Base-by-base conservation (phyloP, 2,888 invertebrate genomes). In the Oscheius myriophilus region DNA sequence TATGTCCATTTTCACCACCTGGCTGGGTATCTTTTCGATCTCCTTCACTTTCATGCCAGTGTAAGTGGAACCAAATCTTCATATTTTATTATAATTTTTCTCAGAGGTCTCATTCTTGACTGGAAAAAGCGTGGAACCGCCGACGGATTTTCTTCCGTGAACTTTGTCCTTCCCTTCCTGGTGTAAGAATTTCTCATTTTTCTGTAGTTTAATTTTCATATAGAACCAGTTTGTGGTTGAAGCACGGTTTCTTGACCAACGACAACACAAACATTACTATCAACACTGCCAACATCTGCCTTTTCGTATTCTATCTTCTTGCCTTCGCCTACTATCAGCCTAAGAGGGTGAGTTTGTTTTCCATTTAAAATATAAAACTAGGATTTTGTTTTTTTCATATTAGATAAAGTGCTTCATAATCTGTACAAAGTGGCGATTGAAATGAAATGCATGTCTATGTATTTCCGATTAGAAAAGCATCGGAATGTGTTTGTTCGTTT, bases 101-200 rank as follows among this genome's bases (percentile, higher is more conserved):
- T n/a, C n/a, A 77, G 76, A n/a, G 53, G 75, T 11, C 67, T 76
- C 58, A 73, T 80, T 14, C 43, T 76, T n/a, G 75, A 78, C 16
- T 85, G 85, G 85, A 71, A 68, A 26, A 73, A 75, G 51, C 68
- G 84, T 52, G 85, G 85, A 41, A 81, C 83, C 0, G 81, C 85
- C 14, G 85, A 85, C 45, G 85, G 85, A 25, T 85, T 85, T 72
- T 84, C 84, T 52, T 84, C 85, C 0, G 79, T 85, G 39, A 82
- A 80, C 61, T 76, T 84, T 33, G 82, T 85, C 21, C 77, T 83
- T 9, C 85, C 85, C 1, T 42, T 80, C 45, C 63, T 84, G 14
- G 82, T 82, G 84, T 83, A n/a, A 75, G 81, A 69, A 55, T 18
- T 55, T n/a, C 43, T 2, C 26, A 26, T 39, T n/a, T 16, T 3